phyloP scores from a whole-genome alignment of 2,888 invertebrate species.

The Eudasyphora cyanicolor region DNA sequence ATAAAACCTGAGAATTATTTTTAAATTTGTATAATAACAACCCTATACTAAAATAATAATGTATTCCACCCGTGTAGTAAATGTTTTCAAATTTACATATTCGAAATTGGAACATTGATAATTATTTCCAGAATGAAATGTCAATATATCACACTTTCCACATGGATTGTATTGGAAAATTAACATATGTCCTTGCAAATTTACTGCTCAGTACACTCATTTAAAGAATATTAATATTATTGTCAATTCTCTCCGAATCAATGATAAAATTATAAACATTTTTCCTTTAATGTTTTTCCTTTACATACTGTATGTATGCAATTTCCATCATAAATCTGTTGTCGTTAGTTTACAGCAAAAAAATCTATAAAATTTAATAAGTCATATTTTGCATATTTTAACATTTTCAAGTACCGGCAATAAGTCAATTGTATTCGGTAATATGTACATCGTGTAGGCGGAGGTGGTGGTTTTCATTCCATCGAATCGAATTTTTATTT shows the following conservation, averaged over 20 bases:
- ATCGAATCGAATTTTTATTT: not conserved
- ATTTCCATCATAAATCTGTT: not conserved
- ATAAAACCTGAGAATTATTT: too few relatives aligned
- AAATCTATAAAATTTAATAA: not conserved
- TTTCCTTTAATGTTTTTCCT: too few relatives aligned
- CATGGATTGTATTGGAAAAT: not conserved
- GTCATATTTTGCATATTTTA: conserved; percentile 5
- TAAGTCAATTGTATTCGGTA: not conserved
- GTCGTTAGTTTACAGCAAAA: not conserved
- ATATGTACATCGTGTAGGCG: not conserved
- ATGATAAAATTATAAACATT: not conserved
- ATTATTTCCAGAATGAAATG: not conserved
- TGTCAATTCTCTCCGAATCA: not conserved
- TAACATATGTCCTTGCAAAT: not conserved
- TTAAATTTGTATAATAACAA: too few relatives aligned
- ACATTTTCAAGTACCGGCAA: not conserved
- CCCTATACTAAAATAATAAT: too few relatives aligned
- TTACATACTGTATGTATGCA: not conserved
- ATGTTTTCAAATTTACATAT: too few relatives aligned
- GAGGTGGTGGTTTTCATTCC: not conserved
- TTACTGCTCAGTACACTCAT: not conserved
- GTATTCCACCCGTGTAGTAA: too few relatives aligned
- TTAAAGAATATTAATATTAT: not conserved
- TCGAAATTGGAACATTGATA: too few relatives aligned
- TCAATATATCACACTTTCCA: not conserved